A percentile compares a stretch with the other conserved stretches of the same genome.
Evolutionary conservation across 2,113 vertebrate species (phyloP).

Genomic region (Okapia johnstoni): DNA sequence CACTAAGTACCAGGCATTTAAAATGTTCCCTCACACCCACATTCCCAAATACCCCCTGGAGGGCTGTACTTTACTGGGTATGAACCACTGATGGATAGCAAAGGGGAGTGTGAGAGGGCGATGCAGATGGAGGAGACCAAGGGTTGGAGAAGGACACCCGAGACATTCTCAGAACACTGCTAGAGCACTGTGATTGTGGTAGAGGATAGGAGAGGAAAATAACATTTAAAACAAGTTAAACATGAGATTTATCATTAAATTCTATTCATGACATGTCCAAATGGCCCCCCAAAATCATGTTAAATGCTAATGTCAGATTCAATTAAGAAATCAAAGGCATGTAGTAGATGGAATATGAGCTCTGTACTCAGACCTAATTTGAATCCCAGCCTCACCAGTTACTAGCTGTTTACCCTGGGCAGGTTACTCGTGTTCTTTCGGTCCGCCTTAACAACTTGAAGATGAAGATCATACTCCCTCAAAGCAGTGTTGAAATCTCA

Average conservation of each 20-base stretch:
- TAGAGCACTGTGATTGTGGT: background rate
- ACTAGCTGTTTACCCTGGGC: background rate
- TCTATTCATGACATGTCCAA: background rate
- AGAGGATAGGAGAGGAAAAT: background rate
- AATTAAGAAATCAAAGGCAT: background rate
- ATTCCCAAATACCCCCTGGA: background rate
- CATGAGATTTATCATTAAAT: background rate
- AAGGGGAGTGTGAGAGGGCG: background rate
- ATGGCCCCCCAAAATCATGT: background rate
- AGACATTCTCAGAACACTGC: background rate
- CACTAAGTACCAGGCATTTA: background rate
- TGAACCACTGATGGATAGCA: background rate
- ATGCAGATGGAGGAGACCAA: background rate
- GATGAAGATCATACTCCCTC: background rate
- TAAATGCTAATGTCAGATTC: background rate
- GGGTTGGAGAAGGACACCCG: fast-evolving
- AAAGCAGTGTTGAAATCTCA: background rate
- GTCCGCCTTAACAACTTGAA: background rate
- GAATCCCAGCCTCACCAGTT: background rate
- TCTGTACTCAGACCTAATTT: background rate
- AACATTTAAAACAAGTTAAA: background rate
- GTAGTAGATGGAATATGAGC: background rate
- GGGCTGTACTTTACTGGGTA: background rate
- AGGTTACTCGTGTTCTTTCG: background rate
- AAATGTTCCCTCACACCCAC: background rate